Evolutionary conservation across 2,888 invertebrate species (phyloP).

Genomic region (Hololepta plana): DNA sequence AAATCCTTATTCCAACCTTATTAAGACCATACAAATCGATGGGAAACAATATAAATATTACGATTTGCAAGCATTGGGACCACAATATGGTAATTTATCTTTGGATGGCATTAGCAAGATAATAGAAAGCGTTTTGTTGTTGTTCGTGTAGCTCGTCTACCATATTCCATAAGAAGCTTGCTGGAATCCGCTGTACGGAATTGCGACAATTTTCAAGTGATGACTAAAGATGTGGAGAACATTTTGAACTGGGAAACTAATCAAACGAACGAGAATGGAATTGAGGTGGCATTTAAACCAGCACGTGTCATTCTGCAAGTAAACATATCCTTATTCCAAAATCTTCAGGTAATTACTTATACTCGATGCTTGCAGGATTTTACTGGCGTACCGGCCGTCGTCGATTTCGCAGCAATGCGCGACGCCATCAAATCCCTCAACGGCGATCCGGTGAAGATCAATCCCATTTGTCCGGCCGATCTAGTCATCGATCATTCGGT

Average conservation of each 20-base stretch:
- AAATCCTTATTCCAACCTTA: slow-evolving; percentile 44
- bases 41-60: slow-evolving; percentile 59
- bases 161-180: slow-evolving; percentile 81
- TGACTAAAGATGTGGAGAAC: slow-evolving; percentile 67
- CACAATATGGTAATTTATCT: slow-evolving; percentile 58
- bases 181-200: slow-evolving; percentile 91
- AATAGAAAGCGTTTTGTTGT: too few relatives aligned
- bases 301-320: slow-evolving; percentile 92
- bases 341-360: slow-evolving; percentile 49
- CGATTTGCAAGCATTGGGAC: slow-evolving; percentile 53
- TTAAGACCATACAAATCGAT: slow-evolving; percentile 39
- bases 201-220: slow-evolving; percentile 89
- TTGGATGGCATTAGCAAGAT: background rate
- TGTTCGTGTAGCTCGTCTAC: slow-evolving; percentile 57
- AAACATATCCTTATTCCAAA: slow-evolving; percentile 7
- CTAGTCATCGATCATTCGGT: slow-evolving; percentile 97
- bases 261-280: slow-evolving; percentile 46
- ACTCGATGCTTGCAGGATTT: slow-evolving; percentile 45
- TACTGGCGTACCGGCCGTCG: slow-evolving; percentile 95
- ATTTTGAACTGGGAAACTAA: slow-evolving; percentile 77
- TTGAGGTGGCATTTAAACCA: slow-evolving; percentile 92
- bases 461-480: slow-evolving; percentile 94
- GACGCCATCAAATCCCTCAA: slow-evolving; percentile 78
- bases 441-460: slow-evolving; percentile 83
- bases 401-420: slow-evolving; percentile 97